These are phyloP conservation scores for Tenualosa thibaudeaui DNA, from an alignment of 2,797 vertebrate species.

Conservation along the genomic window DNA sequence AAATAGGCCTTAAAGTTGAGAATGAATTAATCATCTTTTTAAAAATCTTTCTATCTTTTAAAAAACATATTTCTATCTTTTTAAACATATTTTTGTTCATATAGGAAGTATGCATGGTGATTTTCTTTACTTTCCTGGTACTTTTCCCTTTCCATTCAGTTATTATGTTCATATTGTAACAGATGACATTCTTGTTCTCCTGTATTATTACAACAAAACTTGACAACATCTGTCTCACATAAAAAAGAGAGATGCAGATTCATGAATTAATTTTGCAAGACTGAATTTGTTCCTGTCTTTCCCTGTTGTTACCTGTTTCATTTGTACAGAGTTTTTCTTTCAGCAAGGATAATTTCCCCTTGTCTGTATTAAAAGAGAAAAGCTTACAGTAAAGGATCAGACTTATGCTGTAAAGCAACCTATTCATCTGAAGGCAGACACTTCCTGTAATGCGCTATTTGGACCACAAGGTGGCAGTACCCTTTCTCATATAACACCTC, in stretches of 20 bases:
- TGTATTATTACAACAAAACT: background rate
- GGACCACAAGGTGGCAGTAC: conserved; percentile 66
- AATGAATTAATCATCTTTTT: background rate
- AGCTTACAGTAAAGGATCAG: background rate
- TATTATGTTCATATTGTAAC: background rate
- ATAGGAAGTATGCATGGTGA: background rate
- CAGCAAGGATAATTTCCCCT: background rate
- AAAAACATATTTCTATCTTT: background rate
- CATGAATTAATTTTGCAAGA: background rate
- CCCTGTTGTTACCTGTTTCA: background rate
- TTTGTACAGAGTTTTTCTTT: background rate
- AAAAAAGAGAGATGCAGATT: background rate
- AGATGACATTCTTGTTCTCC: background rate
- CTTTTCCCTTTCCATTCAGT: background rate
- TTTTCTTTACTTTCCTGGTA: background rate
- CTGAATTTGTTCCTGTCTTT: background rate
- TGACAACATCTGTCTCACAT: background rate
- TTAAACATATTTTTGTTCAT: background rate
- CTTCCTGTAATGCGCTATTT: conserved; percentile 48
- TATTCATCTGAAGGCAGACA: conserved; percentile 5
- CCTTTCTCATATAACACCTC: background rate
- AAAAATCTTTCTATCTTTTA: background rate
- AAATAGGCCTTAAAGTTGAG: background rate
- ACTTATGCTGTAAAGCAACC: background rate
- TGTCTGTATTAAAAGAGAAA: background rate